Evolutionary conservation across 1,140 invertebrate genomes (phyloP).

Genomic region (Drosophila ercepeae): DNA sequence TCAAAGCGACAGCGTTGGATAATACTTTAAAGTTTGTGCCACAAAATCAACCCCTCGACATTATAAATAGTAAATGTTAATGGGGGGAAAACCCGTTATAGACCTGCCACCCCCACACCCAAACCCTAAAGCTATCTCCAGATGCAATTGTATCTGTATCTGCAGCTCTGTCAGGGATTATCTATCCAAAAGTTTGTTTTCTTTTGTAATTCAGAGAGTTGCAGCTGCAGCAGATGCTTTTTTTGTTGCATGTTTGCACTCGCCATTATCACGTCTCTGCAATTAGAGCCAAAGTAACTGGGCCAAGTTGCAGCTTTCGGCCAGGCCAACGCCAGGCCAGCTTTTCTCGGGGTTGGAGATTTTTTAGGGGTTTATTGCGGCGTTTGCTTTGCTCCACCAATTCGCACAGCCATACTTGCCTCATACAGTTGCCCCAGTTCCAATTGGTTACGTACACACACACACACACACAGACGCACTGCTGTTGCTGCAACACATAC

Average conservation of each 20-base stretch:
- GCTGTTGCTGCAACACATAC: conserved; percentile 14
- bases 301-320: conserved; percentile 69
- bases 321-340: too few relatives aligned
- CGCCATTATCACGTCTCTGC: conserved; percentile 75
- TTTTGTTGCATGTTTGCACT: conserved; percentile 40
- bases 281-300: conserved; percentile 76
- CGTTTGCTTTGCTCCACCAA: conserved; percentile 76
- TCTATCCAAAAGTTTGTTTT: conserved; percentile 60
- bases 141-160: conserved; percentile 3
- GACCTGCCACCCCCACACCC: conserved; percentile 22
- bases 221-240: not conserved
- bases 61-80: conserved; percentile 12
- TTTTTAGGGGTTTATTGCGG: conserved; percentile 70
- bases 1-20: not conserved
- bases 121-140: not conserved
- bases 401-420: conserved; percentile 60
- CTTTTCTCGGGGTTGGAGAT: conserved; percentile 51
- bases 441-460: conserved; percentile 75
- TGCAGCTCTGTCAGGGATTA: too few relatives aligned
- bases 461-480: conserved; percentile 9
- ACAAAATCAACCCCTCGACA: conserved; percentile 13
- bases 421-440: conserved; percentile 69
- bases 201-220: conserved; percentile 39
- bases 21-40: conserved; percentile 12
- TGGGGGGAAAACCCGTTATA: conserved; percentile 29